Evolutionary conservation across 2,888 invertebrate genomes (phyloP), one percentile per base, ranked within the genome.

Genomic region (Plagiodera versicolora): DNA sequence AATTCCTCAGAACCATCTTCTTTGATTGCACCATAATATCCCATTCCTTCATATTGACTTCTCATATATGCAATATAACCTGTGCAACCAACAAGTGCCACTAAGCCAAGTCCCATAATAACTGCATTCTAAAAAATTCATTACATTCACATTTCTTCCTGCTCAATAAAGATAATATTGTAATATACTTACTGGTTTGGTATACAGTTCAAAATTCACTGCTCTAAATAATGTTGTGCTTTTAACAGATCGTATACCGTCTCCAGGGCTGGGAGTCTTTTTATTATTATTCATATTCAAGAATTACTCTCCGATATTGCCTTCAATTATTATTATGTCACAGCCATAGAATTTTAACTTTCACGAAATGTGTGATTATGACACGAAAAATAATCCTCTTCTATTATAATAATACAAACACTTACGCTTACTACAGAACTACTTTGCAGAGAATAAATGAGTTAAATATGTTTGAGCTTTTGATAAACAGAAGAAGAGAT

Each of bases 51-150:
- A 77, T 91, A 91, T 78, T 90, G 90, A 54, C 85, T 83, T 67
- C 92, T 86, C 92, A 95, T 93, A 74, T 95, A 95, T 2, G 89
- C 84, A 62, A 96, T 87, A 75, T 95, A 95, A 10, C 89, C 91
- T 57, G 89, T 79, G 68, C 92, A 90, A 14, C 89, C 81, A 11
- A 88, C 82, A 73, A 95, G 87, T 54, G 90, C 89, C 50, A 87
- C 79, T n/a, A 89, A 74, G 48, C 95, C 95, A 64, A 94, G 73
- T 30, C 86, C 87, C 95, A 95, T 95, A 66, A 94, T 86, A 2
- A 89, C 84, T 70, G 89, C 88, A 81, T 95, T 95, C 95, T 94
- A 83, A 24, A 67, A 86, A 86, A 74, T 39, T 24, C 16, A 53
- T 18, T n/a, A 59, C 51, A 24, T 53, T 16, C 44, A 47, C 63